These are phyloP conservation scores for Stegodyphus dumicola DNA, from an alignment of 1,140 invertebrate species.

Conservation along the genomic window DNA sequence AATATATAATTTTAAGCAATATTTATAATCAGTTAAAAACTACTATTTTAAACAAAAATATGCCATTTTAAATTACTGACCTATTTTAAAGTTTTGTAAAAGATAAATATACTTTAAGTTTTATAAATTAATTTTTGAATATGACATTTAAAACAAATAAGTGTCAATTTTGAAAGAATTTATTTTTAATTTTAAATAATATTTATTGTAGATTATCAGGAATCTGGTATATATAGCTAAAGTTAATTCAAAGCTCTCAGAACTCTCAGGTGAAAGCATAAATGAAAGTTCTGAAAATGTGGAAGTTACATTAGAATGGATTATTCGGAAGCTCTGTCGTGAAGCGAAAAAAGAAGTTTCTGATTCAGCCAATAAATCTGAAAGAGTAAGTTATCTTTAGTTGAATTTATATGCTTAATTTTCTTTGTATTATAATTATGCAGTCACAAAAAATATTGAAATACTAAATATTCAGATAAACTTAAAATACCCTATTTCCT, in stretches of 20 bases:
- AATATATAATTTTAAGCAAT: no score
- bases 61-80: neutral
- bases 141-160: no score
- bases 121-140: no score
- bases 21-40: neutral
- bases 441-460: neutral
- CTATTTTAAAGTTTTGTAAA: no score
- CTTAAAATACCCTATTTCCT: no score
- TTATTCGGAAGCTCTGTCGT: slow-evolving; percentile 77
- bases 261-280: slow-evolving; percentile 65
- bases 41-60: neutral
- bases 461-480: no score
- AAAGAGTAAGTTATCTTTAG: slow-evolving; percentile 69
- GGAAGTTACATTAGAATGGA: slow-evolving; percentile 72
- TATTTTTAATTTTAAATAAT: no score
- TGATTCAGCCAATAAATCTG: slow-evolving; percentile 68
- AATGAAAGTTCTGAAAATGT: slow-evolving; percentile 61
- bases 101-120: no score
- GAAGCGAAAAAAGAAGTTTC: slow-evolving; percentile 80
- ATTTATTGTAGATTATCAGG: slow-evolving; percentile 71
- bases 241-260: slow-evolving; percentile 72
- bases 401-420: neutral
- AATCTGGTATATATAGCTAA: slow-evolving; percentile 79
- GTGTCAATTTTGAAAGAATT: no score
- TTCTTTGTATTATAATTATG: neutral